Conservation (phyloP, 37 sponge, comb jelly and placozoan genomes). For the Diacarnus erythraeanus region DNA sequence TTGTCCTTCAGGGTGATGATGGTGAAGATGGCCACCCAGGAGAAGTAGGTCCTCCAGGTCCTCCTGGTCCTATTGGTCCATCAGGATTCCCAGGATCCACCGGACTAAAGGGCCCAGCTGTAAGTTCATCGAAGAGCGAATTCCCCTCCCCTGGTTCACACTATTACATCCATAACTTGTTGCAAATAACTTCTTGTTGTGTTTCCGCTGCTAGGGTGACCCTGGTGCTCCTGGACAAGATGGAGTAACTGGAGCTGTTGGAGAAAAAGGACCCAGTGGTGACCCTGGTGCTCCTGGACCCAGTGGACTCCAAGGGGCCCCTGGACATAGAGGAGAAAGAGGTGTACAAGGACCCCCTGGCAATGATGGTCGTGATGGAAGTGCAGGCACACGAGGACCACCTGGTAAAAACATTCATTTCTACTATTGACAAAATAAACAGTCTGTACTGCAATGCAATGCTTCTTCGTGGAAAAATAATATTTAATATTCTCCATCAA, state of each 20-base stretch:
- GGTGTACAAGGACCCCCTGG: slow-evolving; percentile 47
- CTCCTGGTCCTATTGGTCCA: slow-evolving; percentile 40
- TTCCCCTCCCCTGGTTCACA: too few relatives aligned
- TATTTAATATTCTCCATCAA: not conserved
- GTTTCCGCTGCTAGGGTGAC: slow-evolving; percentile 21
- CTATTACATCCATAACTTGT: too few relatives aligned
- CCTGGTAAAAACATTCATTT: slow-evolving; percentile 19
- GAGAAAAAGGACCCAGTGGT: slow-evolving; percentile 66
- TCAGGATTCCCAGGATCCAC: slow-evolving; percentile 50
- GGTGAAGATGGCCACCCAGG: slow-evolving; percentile 54
- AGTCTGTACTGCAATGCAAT: too few relatives aligned
- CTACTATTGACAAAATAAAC: too few relatives aligned
- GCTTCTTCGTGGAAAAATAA: not conserved
- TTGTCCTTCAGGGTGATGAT: slow-evolving; percentile 44
- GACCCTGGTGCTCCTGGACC: slow-evolving; percentile 59
- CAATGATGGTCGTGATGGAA: slow-evolving; percentile 42
- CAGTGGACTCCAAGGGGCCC: slow-evolving; percentile 46
- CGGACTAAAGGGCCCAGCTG: slow-evolving; percentile 67
- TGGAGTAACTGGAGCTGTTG: slow-evolving; percentile 39
- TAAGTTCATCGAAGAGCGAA: too few relatives aligned
- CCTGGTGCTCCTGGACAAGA: slow-evolving; percentile 35
- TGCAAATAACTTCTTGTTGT: too few relatives aligned
- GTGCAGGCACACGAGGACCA: slow-evolving; percentile 37
- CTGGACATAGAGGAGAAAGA: slow-evolving; percentile 58
- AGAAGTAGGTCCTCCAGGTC: slow-evolving; percentile 47